These are phyloP conservation scores for Acipenser transmontanus DNA, from an alignment of 2,797 vertebrate genomes.

Conservation along the genomic window DNA sequence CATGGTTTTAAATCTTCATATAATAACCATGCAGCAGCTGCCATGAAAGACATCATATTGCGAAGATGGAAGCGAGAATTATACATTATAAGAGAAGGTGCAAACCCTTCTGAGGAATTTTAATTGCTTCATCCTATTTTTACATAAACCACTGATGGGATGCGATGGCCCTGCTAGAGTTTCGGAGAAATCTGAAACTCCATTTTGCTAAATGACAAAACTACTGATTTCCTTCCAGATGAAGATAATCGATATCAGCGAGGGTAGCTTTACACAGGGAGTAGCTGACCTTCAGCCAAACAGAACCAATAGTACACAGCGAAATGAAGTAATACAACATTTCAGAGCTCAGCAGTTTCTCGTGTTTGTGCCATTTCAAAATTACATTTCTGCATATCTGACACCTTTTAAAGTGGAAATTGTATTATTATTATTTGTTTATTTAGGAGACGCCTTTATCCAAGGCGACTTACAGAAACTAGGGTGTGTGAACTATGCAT, in stretches of 20 bases:
- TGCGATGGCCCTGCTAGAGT: not conserved
- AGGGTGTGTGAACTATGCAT: no score
- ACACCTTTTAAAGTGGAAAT: no score
- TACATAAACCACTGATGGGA: not conserved
- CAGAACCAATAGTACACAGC: not conserved
- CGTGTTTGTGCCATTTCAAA: no score
- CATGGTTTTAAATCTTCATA: no score
- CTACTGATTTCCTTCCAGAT: slow-evolving; percentile 12
- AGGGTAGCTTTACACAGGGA: not conserved
- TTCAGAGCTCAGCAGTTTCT: not conserved
- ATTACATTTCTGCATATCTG: no score
- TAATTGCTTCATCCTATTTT: not conserved
- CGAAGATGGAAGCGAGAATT: not conserved
- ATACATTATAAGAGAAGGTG: not conserved
- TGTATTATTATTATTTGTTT: no score
- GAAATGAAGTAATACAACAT: not conserved
- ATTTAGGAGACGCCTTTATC: no score
- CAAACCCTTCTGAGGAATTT: not conserved
- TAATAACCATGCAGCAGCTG: not conserved
- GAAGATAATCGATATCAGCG: slow-evolving; percentile 12
- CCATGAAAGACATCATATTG: not conserved
- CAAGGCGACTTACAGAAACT: no score
- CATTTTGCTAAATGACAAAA: slow-evolving; percentile 9
- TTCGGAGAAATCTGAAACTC: slow-evolving; percentile 12
- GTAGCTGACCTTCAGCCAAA: slow-evolving; percentile 12